These are phyloP conservation scores for Dysmachus trigonus DNA, from an alignment of 2,888 invertebrate genomes.

Conservation along the genomic window DNA sequence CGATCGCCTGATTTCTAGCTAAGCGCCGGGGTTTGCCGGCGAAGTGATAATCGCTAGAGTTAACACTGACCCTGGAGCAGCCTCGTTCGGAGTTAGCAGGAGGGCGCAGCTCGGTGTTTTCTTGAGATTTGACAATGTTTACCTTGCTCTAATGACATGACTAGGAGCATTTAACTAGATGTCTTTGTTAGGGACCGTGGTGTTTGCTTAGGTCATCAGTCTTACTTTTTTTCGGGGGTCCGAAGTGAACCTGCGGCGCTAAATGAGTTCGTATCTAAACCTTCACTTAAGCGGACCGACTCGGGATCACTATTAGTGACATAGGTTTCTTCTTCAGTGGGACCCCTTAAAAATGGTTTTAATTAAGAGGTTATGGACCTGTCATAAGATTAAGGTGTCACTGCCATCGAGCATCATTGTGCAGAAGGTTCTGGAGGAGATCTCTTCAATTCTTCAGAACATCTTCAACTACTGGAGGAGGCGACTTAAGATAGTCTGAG, in stretches of 20 bases:
- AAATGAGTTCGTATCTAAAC: not conserved
- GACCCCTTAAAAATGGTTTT: not conserved
- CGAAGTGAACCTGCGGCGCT: not conserved
- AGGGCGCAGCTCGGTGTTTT: not conserved
- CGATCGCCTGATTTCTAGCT: not conserved
- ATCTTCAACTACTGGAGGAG: not conserved
- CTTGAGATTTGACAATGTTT: not conserved
- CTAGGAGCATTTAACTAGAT: slow-evolving; percentile 37
- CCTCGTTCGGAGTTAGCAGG: not conserved
- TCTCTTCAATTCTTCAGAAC: not conserved
- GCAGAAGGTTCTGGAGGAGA: not conserved
- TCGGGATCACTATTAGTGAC: not conserved
- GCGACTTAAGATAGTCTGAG: not conserved
- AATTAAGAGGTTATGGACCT: slow-evolving; percentile 31
- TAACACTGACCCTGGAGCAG: slow-evolving; percentile 6
- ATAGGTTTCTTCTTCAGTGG: not conserved
- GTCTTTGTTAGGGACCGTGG: slow-evolving; percentile 10
- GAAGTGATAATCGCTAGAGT: slow-evolving; percentile 35
- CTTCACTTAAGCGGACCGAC: not conserved
- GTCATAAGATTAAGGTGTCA: slow-evolving; percentile 15
- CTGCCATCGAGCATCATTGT: not conserved
- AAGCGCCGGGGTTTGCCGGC: not conserved
- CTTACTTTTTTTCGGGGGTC: not conserved
- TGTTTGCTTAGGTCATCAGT: slow-evolving; percentile 17
- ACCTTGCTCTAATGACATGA: slow-evolving; percentile 27